phyloP scores from a whole-genome alignment of 2,888 invertebrate genomes.

The Teleogryllus oceanicus region DNA sequence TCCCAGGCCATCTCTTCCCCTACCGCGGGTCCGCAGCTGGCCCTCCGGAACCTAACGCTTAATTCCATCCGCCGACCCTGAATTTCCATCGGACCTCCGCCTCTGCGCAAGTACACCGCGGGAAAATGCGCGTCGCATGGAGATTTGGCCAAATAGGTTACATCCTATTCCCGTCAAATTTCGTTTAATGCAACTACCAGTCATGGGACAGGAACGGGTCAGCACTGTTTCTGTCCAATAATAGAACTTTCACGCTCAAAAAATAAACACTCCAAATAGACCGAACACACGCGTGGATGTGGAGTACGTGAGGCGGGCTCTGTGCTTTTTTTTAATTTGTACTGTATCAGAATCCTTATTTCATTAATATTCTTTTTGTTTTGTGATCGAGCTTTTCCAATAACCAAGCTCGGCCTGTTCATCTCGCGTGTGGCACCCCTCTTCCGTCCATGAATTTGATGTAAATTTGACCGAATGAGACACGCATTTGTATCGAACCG shows the following conservation, averaged over 20 bases:
- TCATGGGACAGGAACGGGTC: neutral
- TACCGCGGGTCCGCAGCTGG: neutral
- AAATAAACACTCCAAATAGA: no score
- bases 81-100: neutral
- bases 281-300: no score
- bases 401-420: neutral
- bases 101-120: neutral
- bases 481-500: neutral
- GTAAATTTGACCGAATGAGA: constrained; percentile 18
- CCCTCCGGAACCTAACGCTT: neutral
- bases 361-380: neutral
- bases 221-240: no score
- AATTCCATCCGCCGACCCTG: neutral
- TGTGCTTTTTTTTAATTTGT: no score
- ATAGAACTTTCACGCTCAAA: no score
- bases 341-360: neutral
- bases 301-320: no score
- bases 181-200: neutral
- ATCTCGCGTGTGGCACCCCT: neutral
- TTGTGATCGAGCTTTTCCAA: constrained; percentile 6
- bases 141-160: neutral
- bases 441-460: neutral
- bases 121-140: neutral
- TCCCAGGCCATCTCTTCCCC: no score
- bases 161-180: constrained; percentile 18